Percentiles rank a stretch among this genome's conserved stretches.
Conservation (phyloP, 2,888 invertebrate species). For the Lasioglossum marginatum region DNA sequence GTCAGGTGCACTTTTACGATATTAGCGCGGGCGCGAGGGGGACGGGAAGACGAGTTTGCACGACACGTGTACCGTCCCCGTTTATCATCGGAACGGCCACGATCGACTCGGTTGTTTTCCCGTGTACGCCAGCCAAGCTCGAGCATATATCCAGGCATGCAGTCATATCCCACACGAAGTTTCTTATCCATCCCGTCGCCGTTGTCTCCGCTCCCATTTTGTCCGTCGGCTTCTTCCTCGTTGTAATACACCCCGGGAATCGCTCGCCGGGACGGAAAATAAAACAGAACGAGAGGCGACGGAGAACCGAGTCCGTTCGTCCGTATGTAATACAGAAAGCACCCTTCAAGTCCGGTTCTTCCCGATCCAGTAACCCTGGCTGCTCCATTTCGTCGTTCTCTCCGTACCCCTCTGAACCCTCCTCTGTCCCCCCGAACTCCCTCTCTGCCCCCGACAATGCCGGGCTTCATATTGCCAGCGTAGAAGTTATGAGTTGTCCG, state of each 20-base stretch:
- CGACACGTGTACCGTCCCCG: background rate
- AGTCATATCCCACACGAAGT: background rate
- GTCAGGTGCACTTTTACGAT: conserved; percentile 5
- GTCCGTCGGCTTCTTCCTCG: conserved; percentile 4
- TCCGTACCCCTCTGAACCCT: background rate
- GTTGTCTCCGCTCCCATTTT: conserved; percentile 31
- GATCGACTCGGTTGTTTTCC: conserved; percentile 41
- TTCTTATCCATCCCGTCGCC: background rate
- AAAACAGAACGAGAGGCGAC: conserved; percentile 40
- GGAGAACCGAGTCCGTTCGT: conserved; percentile 46
- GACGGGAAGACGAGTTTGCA: background rate
- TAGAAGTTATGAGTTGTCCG: conserved; percentile 48
- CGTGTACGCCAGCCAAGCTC: conserved; percentile 6
- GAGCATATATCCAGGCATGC: conserved; percentile 20
- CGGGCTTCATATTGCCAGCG: conserved; percentile 49
- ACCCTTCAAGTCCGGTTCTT: conserved; percentile 33
- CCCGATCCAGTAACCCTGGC: conserved; percentile 33
- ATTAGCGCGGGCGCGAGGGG: background rate
- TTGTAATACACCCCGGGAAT: conserved; percentile 41
- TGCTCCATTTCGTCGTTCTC: conserved; percentile 31
- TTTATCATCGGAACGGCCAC: conserved; percentile 23
- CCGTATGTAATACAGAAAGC: conserved; percentile 62
- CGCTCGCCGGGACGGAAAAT: conserved; percentile 56
- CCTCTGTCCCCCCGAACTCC: background rate
- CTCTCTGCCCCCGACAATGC: background rate